phyloP scores from a whole-genome alignment of 2,888 invertebrate species.

The Selenia dentaria region DNA sequence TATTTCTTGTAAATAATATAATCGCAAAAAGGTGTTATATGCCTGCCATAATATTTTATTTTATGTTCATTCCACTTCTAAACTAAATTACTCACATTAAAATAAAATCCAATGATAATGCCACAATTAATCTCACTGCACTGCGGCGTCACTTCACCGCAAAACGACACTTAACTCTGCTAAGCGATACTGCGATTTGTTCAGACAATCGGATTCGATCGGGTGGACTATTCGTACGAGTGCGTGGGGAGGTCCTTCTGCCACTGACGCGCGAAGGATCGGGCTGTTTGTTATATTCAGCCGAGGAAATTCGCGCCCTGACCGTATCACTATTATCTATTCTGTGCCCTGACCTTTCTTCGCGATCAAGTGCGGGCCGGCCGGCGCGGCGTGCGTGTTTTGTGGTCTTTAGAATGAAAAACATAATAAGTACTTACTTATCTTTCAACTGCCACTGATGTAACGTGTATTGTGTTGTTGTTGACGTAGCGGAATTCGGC shows the following conservation, averaged over 20 bases:
- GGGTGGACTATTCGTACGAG: not conserved
- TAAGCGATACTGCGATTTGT: not conserved
- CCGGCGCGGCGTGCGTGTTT: conserved; percentile 3
- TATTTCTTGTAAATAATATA: no score
- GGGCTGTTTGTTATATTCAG: conserved; percentile 27
- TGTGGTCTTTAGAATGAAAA: not conserved
- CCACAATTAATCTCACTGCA: conserved; percentile 16
- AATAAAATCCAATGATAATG: conserved; percentile 3
- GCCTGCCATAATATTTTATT: no score
- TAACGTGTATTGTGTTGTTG: no score
- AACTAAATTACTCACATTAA: conserved; percentile 3
- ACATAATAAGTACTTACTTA: no score
- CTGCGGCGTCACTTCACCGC: conserved; percentile 12
- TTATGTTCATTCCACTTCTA: no score
- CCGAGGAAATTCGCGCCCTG: conserved; percentile 20
- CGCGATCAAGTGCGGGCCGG: conserved; percentile 4
- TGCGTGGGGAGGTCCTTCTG: conserved; percentile 27
- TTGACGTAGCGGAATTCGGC: no score
- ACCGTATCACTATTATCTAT: no score
- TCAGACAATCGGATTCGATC: not conserved
- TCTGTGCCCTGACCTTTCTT: conserved; percentile 24
- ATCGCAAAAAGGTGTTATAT: no score
- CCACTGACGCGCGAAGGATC: conserved; percentile 31
- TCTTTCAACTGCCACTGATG: no score
- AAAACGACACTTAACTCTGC: not conserved